A percentile compares a stretch with the other conserved stretches of the same genome.
Evolutionary conservation across 2,113 vertebrate genomes (phyloP).

Genomic region (Tachysurus vachellii): DNA sequence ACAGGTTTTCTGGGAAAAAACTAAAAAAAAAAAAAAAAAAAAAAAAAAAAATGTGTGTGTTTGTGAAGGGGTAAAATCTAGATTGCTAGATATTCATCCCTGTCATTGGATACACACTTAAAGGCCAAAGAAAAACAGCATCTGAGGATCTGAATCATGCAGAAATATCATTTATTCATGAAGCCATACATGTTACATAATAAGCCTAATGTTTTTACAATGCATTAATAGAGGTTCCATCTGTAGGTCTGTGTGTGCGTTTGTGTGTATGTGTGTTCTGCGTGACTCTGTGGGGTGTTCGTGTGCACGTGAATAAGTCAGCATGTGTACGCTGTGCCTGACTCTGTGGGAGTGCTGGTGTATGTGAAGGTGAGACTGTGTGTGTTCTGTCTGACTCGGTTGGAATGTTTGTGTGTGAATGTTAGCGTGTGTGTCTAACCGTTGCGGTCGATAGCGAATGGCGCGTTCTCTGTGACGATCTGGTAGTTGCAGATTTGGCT

Average conservation of each 20-base stretch:
- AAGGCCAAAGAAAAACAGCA: not conserved
- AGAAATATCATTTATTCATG: not conserved
- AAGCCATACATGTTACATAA: not conserved
- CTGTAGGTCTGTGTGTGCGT: not conserved
- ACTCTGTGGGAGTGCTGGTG: not conserved
- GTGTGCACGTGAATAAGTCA: not conserved
- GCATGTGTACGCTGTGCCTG: not conserved
- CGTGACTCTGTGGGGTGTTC: not conserved
- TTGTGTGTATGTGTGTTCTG: not conserved
- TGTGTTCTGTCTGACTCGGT: not conserved
- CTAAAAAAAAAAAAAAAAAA: no score
- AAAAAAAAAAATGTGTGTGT: no score
- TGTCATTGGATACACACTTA: not conserved
- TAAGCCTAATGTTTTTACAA: not conserved
- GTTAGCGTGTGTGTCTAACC: constrained; percentile 75
- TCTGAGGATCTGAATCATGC: not conserved
- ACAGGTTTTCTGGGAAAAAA: not conserved
- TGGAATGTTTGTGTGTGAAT: constrained; percentile 13
- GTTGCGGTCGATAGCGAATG: constrained; percentile 95
- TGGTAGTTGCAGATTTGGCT: constrained; percentile 98
- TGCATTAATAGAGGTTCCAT: not conserved
- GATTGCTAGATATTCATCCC: not conserved
- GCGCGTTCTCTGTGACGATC: constrained; percentile 84
- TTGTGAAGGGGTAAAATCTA: not conserved
- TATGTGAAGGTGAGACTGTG: not conserved